A percentile compares a stretch with the other conserved stretches of the same genome.
phyloP scores from a whole-genome alignment of 2,797 vertebrate species.

The Hyperoplus immaculatus region DNA sequence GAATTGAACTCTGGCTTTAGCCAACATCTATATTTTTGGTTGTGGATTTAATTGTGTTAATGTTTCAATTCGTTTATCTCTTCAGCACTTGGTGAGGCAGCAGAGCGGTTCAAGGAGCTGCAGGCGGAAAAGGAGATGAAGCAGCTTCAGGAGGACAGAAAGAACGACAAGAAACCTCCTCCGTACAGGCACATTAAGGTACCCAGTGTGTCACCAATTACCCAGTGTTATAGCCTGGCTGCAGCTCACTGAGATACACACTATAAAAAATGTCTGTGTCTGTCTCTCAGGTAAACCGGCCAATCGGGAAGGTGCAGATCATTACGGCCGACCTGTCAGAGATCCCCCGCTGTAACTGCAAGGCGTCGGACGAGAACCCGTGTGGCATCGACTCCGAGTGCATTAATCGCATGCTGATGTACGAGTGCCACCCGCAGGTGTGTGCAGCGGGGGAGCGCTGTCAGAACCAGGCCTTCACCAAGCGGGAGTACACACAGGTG shows the following conservation, averaged over 20 bases:
- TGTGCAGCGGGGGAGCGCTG: conserved; percentile 93
- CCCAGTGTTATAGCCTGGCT: not conserved
- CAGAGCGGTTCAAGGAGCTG: conserved; percentile 93
- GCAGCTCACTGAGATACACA: not conserved
- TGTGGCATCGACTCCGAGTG: conserved; percentile 97
- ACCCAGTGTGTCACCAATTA: conserved; percentile 22
- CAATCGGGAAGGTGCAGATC: conserved; percentile 96
- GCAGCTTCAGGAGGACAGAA: conserved; percentile 96
- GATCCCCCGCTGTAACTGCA: conserved; percentile 97
- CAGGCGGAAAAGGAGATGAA: conserved; percentile 95
- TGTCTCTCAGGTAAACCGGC: conserved; percentile 90
- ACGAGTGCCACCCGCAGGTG: conserved; percentile 96
- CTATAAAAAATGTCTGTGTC: not conserved
- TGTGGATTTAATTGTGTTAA: not conserved
- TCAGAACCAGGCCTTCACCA: conserved; percentile 97
- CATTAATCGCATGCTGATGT: conserved; percentile 98
- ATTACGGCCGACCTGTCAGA: conserved; percentile 97
- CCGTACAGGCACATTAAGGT: conserved; percentile 98
- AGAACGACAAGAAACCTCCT: conserved; percentile 98
- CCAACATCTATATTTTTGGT: no score
- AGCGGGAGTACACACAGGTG: conserved; percentile 93
- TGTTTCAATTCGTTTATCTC: conserved; percentile 35
- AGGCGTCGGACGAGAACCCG: conserved; percentile 93
- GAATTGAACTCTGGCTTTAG: no score
- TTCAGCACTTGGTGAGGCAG: conserved; percentile 94